These are phyloP conservation scores for Scotopteryx bipunctaria DNA, from an alignment of 2,888 invertebrate species.

Conservation along the genomic window DNA sequence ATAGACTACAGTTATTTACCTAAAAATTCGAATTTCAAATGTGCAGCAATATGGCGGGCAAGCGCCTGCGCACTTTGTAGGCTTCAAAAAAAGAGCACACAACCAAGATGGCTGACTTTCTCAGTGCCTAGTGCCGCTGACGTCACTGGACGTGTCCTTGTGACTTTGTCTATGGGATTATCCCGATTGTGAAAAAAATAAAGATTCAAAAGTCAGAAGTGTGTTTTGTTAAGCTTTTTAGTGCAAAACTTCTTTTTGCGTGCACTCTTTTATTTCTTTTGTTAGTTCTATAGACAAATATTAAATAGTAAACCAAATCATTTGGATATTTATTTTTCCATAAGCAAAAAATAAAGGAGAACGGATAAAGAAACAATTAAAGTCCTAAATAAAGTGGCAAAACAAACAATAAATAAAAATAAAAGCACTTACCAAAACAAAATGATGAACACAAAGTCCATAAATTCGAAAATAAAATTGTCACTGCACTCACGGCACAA, in stretches of 20 bases:
- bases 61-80: slow-evolving; percentile 74
- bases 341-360: background rate
- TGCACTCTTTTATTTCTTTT: slow-evolving; percentile 5
- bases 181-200: slow-evolving; percentile 41
- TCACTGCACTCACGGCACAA: slow-evolving; percentile 80
- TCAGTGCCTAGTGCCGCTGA: slow-evolving; percentile 77
- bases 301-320: background rate
- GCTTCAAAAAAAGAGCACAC: slow-evolving; percentile 78
- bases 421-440: slow-evolving; percentile 71
- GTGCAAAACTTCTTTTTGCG: slow-evolving; percentile 7
- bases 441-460: slow-evolving; percentile 73
- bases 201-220: slow-evolving; percentile 14
- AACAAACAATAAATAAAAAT: slow-evolving; percentile 28
- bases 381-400: slow-evolving; percentile 14
- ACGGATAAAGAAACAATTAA: background rate
- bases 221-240: slow-evolving; percentile 34
- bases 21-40: slow-evolving; percentile 48
- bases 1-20: slow-evolving; percentile 15
- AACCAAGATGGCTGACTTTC: slow-evolving; percentile 81
- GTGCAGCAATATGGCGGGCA: slow-evolving; percentile 58
- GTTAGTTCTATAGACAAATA: slow-evolving; percentile 12
- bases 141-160: slow-evolving; percentile 80
- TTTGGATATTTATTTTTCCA: too few relatives aligned
- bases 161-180: slow-evolving; percentile 60
- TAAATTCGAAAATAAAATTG: slow-evolving; percentile 57